Evolutionary conservation across 2,797 vertebrate genomes (phyloP).

Genomic region (Danio jaintianensis): DNA sequence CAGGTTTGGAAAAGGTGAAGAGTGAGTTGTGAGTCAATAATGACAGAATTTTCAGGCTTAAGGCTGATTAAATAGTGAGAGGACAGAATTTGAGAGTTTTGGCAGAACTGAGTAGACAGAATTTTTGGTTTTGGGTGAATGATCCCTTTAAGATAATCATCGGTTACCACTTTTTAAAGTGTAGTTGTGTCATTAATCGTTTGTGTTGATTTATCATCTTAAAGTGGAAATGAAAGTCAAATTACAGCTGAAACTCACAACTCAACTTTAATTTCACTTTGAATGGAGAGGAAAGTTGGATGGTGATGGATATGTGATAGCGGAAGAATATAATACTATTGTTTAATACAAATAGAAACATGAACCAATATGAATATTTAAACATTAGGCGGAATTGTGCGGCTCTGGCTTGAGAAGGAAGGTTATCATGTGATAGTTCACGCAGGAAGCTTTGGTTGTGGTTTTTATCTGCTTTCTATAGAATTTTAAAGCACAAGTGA

Average conservation of each 20-base stretch:
- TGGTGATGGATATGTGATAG: conserved; percentile 10
- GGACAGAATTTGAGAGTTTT: no score
- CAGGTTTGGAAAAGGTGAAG: no score
- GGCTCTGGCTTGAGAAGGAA: background rate
- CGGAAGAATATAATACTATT: background rate
- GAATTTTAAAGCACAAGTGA: no score
- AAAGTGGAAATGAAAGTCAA: background rate
- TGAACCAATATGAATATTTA: conserved; percentile 24
- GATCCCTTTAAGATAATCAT: no score
- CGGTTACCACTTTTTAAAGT: no score
- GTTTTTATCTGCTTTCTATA: background rate
- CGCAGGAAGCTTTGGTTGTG: background rate
- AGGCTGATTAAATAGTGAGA: no score
- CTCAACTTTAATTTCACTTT: background rate
- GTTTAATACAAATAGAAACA: conserved; percentile 24
- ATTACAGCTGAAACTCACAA: background rate
- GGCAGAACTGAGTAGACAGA: no score
- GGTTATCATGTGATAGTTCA: background rate
- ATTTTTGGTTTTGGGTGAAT: no score
- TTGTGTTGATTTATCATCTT: background rate
- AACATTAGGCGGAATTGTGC: background rate
- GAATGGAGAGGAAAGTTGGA: background rate
- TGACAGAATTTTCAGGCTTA: no score
- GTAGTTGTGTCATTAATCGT: no score
- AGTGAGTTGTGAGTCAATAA: no score